phyloP scores from a whole-genome alignment of 2,888 invertebrate genomes.

The Odontomyia ornata region DNA sequence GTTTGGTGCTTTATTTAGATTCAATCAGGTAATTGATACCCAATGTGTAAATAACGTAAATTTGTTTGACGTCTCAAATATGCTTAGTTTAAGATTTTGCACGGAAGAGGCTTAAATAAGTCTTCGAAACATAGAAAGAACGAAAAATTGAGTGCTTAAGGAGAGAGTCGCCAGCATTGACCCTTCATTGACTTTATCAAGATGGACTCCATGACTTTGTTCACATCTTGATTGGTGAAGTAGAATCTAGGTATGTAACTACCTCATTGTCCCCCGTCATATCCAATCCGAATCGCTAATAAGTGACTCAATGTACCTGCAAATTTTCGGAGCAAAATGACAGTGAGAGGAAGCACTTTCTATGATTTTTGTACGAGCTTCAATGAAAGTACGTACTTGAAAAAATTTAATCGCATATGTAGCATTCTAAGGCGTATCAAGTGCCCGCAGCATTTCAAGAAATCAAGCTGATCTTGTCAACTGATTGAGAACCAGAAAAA shows the following conservation, averaged over 20 bases:
- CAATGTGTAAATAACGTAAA: background rate
- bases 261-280: too few species aligned
- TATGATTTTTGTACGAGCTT: background rate
- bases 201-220: too few species aligned
- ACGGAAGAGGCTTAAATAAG: background rate
- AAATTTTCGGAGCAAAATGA: background rate
- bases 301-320: background rate
- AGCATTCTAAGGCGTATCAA: too few species aligned
- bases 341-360: slow-evolving; percentile 7
- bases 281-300: background rate
- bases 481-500: background rate
- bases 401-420: too few species aligned
- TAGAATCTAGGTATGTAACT: too few species aligned
- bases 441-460: too few species aligned
- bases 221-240: too few species aligned
- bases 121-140: background rate
- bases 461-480: background rate
- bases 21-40: background rate
- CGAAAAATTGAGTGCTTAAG: too few species aligned
- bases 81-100: background rate
- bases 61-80: background rate
- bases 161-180: background rate
- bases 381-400: background rate
- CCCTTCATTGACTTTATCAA: background rate
- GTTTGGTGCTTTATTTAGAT: background rate